Evolutionary conservation across 2,888 invertebrate species (phyloP).

Genomic region (Tachystola acroxantha): DNA sequence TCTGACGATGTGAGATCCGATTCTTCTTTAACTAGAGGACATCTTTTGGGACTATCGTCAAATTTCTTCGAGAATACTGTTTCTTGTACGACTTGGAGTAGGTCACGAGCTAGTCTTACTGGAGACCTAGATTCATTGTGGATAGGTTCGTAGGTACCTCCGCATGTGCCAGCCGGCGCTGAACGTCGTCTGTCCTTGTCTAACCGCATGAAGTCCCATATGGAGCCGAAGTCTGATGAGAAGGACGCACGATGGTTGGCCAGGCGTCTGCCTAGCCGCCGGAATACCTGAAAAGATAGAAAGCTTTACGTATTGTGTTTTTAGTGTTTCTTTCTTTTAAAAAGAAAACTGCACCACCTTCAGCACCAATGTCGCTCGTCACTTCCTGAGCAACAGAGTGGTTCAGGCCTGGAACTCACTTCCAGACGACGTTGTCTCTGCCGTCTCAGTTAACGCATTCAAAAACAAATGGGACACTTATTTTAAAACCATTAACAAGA

Average conservation of each 20-base stretch:
- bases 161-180: conserved; percentile 35
- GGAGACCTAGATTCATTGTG: conserved; percentile 50
- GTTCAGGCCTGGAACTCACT: too few species aligned
- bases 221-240: conserved; percentile 62
- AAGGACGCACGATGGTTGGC: conserved; percentile 67
- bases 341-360: too few species aligned
- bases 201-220: conserved; percentile 65
- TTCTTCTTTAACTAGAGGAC: conserved; percentile 66
- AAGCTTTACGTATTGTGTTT: too few species aligned
- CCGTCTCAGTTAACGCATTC: too few species aligned
- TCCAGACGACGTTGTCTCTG: too few species aligned
- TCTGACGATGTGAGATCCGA: conserved; percentile 58
- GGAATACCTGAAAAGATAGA: conserved; percentile 47
- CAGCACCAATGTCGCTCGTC: too few species aligned
- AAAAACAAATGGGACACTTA: too few species aligned
- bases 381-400: too few species aligned
- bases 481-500: too few species aligned
- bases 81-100: conserved; percentile 68
- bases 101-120: conserved; percentile 56
- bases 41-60: conserved; percentile 52
- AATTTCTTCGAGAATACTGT: conserved; percentile 55
- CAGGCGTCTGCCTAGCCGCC: conserved; percentile 58
- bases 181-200: conserved; percentile 56
- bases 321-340: too few species aligned
- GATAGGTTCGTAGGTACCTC: conserved; percentile 40